Evolutionary conservation across 1,140 invertebrate species (phyloP), one percentile per base, ranked within the genome.

Genomic region (Drosophila athabasca): DNA sequence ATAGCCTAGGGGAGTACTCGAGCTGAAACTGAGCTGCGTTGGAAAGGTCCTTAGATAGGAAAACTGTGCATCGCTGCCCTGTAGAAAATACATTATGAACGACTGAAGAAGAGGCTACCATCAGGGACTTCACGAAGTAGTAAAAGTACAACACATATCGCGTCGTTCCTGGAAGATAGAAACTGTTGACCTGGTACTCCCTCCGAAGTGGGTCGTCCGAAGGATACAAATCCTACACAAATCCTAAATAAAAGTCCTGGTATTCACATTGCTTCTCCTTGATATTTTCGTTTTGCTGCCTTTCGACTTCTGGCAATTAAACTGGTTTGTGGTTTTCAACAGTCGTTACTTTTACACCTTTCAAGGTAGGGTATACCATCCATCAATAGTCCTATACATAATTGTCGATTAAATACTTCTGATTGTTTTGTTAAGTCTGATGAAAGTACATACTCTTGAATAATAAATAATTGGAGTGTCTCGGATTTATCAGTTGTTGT

Each of bases 71-170:
- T n/a, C n/a, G n/a, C n/a, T n/a, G n/a, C 41, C 31, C 3, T 3
- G 19, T 39, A 29, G 7, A 8, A 74, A 0, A 15, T 72, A 83
- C 2, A 45, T 11, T 9, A 58, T 17, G 3, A 41, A 51, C 0
- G 65, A 22, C 35, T 76, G 75, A 5, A 58, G 13, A 1, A 76
- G 7, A 6, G 80, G 75, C 1, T 0, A 65, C 41, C 17, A 79
- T 29, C 0, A 79, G 9, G 1, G 46, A 0, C 6, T 59, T 53
- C 1, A 60, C 46, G 13, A 45, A 41, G 31, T 76, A 83, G 19
- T 75, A 83, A 22, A 62, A 65, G 35, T 48, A 66, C 7, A 83
- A 41, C 4, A 60, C 51, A 59, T 49, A 54, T 22, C 59, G 65
- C 0, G 58, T 50, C 7, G 15, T 31, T 9, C 50, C 49, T 1